Base-by-base conservation (phyloP, 2,113 vertebrate genomes). In the Siniperca chuatsi region DNA sequence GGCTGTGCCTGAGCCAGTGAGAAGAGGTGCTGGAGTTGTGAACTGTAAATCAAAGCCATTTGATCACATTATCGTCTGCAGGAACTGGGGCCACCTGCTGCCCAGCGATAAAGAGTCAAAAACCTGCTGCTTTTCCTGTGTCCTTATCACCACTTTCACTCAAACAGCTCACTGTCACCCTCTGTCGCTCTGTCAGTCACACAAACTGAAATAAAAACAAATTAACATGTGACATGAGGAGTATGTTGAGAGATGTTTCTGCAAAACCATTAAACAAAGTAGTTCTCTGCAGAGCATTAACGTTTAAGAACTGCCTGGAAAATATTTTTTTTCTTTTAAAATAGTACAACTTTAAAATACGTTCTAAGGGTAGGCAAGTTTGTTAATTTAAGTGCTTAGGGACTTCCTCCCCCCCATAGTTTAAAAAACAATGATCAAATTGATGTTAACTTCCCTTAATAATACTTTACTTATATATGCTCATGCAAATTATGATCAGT, bases 21-120 rank as follows among this genome's bases (percentile, higher is more conserved):
- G 80, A 87, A 83, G 88, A 93, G 86, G 91, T 90, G 93, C 90
- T 90, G 87, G 84, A 92, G 87, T 90, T 93, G 90, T 88, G 80
- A 82, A 81, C 84, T 82, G 67, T 75, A 89, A 83, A 89, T 87
- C 81, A 89, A 92, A 84, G 87, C 79, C 87, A 83, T 85, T 72
- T 57, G 21, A 88, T 92, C 78, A 79, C 81, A 67, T 68, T 15
- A 58, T 80, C 62, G 60, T 80, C 74, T 54, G 65, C 81, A 82
- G 84, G 82, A 86, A 69, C 42, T 25, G 72, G 74, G 61, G 81
- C 72, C 73, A 61, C 62, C 79, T 78, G 71, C 35, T 58, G 75
- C 72, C 79, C 50, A 61, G 18, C 33, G 46, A 58, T 15, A 40
- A 52, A 55, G 33, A 70, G 52, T 60, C 55, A 67, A 73, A 80